Evolutionary conservation across 2,113 vertebrate genomes (phyloP), one percentile per base, ranked within the genome.

Genomic region (Pteronura brasiliensis): DNA sequence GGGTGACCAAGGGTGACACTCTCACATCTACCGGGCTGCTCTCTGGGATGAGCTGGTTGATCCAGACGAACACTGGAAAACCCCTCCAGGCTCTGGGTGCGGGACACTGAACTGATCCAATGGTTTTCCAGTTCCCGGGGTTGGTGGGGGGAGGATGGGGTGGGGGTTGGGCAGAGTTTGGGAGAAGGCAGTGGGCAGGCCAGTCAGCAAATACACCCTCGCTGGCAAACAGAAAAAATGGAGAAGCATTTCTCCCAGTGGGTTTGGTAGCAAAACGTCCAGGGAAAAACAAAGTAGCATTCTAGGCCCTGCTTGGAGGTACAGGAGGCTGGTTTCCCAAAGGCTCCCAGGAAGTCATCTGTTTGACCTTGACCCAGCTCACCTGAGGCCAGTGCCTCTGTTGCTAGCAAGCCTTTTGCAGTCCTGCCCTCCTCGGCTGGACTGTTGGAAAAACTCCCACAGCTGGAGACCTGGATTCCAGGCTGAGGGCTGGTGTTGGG

Each of bases 371-470:
- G 23, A 29, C 63, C 39, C 34, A 27, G 71, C 36, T 49, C 12
- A 72, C 18, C 9, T 7, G 25, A 42, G 34, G 31, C 6, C 84
- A 2, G 34, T 20, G n/a, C 63, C 42, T 55, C 42, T 47, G 11
- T 29, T 4, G 61, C 61, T 69, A 36, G 14, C 18, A 31, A 91
- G 34, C n/a, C 76, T 31, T 8, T 23, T 3, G 8, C 20, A 29
- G 93, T 23, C 81, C 31, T 39, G 47, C 15, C 44, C 31, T 74
- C n/a, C 71, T 27, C 7, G 0, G 11, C 49, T 5, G 4, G 25
- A 27, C 9, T 0, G 2, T 31, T 44, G 29, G 47, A 39, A 65
- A 44, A 65, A 34, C 10, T n/a, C 82, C 67, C 57, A 44, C 0
- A 4, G 42, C 0, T 7, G 0, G 18, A 14, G 36, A 34, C 47